Percentiles rank a stretch among this genome's conserved stretches.
Evolutionary conservation across 2,888 invertebrate species (phyloP).

Genomic region (Cephus pygmeus): DNA sequence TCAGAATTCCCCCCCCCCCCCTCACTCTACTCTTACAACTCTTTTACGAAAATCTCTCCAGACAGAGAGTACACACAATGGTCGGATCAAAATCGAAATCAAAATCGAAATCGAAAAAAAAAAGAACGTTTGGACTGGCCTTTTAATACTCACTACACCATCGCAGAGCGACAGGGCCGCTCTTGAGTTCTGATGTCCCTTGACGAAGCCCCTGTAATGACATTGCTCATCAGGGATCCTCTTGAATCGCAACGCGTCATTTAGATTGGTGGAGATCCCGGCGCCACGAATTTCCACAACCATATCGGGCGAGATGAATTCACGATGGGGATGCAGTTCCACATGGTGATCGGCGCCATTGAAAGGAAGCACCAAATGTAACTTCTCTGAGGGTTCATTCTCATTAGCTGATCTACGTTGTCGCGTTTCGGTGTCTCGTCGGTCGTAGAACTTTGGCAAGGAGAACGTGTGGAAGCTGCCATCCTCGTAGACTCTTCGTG

Average conservation of each 20-base stretch:
- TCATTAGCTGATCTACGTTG: slow-evolving; percentile 36
- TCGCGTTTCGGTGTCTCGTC: slow-evolving; percentile 34
- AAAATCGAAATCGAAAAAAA: background rate
- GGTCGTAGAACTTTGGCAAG: slow-evolving; percentile 66
- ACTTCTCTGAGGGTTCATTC: slow-evolving; percentile 32
- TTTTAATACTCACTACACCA: slow-evolving; percentile 58
- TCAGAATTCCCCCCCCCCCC: too few relatives aligned
- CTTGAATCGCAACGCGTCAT: slow-evolving; percentile 44
- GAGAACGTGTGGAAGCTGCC: slow-evolving; percentile 66
- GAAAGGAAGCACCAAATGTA: slow-evolving; percentile 57
- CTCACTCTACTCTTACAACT: background rate
- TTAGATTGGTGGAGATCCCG: slow-evolving; percentile 63
- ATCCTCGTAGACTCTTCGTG: slow-evolving; percentile 62
- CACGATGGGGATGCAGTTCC: slow-evolving; percentile 68
- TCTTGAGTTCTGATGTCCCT: slow-evolving; percentile 63
- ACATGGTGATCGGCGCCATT: slow-evolving; percentile 62
- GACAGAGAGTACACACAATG: background rate
- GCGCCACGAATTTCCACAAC: slow-evolving; percentile 77
- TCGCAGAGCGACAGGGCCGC: slow-evolving; percentile 69
- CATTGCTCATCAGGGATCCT: slow-evolving; percentile 58
- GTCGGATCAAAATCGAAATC: background rate
- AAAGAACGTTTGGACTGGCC: background rate
- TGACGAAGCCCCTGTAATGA: slow-evolving; percentile 69
- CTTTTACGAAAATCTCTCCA: background rate
- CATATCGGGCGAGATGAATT: slow-evolving; percentile 70